Base-by-base conservation (phyloP, 1,140 invertebrate genomes). In the Nasonia giraulti region DNA sequence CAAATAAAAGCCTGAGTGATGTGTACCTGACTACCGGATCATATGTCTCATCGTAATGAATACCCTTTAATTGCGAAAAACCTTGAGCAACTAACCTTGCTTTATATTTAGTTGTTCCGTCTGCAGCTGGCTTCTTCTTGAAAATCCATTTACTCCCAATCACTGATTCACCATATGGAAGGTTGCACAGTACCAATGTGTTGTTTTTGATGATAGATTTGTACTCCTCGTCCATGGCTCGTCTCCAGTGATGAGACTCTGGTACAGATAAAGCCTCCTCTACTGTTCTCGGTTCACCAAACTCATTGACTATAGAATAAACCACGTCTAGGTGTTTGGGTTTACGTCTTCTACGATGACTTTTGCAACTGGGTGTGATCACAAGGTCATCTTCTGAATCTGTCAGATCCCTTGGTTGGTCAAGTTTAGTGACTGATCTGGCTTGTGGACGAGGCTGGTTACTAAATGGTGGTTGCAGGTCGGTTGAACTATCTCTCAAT, bases 141-240 rank as follows among this genome's bases (percentile, higher is more conserved):
- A 4, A 37, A 6, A 37, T 37, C 33, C 33, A 37, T 37, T 37
- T 37, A 37, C 33, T 4, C 5, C 33, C 33, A 37, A 37, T 6
- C 33, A 37, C 33, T 37, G 33, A 37, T 4, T 37, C 33, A 37
- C 33, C 33, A 37, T 37, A 1, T 33, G 85, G 85, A 71, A 69
- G 27, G 5, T 74, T 20, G 11, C 17, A 20, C 17, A 69, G 0
- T 27, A 27, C 55, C 87, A 85, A 87, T 2, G 85, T 86, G 12
- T 85, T n/a, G 75, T 87, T 87, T 74, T 83, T 50, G 0, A 66
- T 17, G 7, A 86, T 62, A 7, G 73, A 74, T 3, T 50, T 50
- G 10, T 37, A 17, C 55, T 84, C 85, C n/a, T 73, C n/a, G 10
- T 77, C 11, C 14, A 86, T 86, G 7, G 85, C 82, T 68, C 81